A percentile compares a stretch with the other conserved stretches of the same genome.
phyloP scores from a whole-genome alignment of 2,113 vertebrate genomes.

The Urocynchramus pylzowi region DNA sequence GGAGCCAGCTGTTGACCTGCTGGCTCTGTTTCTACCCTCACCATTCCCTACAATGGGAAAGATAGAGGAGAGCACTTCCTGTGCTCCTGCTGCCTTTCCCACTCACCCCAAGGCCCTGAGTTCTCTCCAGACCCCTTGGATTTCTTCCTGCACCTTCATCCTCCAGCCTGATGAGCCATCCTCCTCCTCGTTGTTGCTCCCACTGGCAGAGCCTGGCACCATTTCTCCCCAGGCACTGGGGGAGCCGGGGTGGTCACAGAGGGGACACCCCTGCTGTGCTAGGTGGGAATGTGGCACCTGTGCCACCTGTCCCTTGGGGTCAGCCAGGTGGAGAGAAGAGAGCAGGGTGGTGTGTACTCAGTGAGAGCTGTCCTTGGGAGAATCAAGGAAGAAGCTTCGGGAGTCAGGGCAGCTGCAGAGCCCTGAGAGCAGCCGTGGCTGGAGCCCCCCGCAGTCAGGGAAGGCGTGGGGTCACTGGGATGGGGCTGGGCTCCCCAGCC shows the following conservation, averaged over 20 bases:
- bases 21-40: too few relatives aligned
- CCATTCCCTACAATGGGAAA: too few relatives aligned
- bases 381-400: background rate
- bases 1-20: too few relatives aligned
- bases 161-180: too few relatives aligned
- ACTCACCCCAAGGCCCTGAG: too few relatives aligned
- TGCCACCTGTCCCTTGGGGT: background rate
- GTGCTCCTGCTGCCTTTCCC: too few relatives aligned
- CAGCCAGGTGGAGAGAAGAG: background rate
- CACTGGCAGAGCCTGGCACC: background rate
- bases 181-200: too few relatives aligned
- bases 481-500: accelerated
- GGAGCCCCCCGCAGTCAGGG: background rate
- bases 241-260: background rate
- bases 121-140: too few relatives aligned
- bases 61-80: too few relatives aligned
- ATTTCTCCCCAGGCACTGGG: accelerated
- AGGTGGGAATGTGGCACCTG: background rate
- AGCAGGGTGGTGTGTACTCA: background rate
- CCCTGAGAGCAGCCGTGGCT: accelerated
- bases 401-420: background rate
- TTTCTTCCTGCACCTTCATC: too few relatives aligned
- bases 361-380: background rate
- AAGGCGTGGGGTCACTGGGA: too few relatives aligned
- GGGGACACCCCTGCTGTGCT: background rate